These are phyloP conservation scores for Chalcosyrphus nemorum DNA, from an alignment of 2,888 invertebrate species.

Conservation along the genomic window DNA sequence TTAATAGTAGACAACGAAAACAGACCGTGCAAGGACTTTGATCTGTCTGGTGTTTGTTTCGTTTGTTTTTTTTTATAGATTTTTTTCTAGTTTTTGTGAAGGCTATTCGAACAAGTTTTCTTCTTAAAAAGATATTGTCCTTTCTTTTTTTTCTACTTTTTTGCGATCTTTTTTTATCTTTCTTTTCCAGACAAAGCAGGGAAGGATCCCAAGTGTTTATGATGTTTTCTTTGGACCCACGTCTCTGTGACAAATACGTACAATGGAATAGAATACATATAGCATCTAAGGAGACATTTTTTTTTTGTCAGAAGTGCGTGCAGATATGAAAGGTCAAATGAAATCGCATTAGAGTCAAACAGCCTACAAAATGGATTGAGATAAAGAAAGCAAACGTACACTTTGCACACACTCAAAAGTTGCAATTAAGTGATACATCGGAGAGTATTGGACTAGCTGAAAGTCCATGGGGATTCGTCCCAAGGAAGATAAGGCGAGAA, in stretches of 20 bases:
- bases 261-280: neutral
- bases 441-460: too few species aligned
- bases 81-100: neutral
- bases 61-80: neutral
- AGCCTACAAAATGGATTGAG: too few species aligned
- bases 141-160: neutral
- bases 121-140: neutral
- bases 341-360: neutral
- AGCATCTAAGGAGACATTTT: neutral
- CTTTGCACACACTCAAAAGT: too few species aligned
- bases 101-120: neutral
- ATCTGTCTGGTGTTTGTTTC: neutral
- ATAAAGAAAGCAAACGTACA: too few species aligned
- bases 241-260: neutral
- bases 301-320: neutral
- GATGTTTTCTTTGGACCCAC: neutral
- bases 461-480: too few species aligned
- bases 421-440: too few species aligned
- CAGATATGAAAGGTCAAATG: neutral
- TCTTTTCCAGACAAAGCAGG: neutral
- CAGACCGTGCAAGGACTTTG: constrained; percentile 1
- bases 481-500: too few species aligned
- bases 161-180: neutral
- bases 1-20: neutral
- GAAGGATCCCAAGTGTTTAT: neutral